Base-by-base conservation (phyloP, 2,888 invertebrate genomes). In the Blastobasis adustella region DNA sequence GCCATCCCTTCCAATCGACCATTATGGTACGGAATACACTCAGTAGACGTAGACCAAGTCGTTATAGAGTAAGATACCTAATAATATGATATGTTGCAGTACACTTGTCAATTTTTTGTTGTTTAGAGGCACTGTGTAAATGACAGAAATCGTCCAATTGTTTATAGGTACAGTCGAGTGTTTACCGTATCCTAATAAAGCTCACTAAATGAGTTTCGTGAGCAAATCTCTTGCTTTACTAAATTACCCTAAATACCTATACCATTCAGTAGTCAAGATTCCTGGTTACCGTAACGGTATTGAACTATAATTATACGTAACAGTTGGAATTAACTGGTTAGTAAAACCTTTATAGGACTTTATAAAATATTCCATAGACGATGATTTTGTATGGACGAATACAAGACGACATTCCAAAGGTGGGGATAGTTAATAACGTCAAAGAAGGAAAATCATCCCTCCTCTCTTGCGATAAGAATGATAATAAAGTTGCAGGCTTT, bases 1-100 rank as follows among this genome's bases (percentile, higher is more conserved):
- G 70, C 59, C 63, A 67, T 67, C 72, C 76, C 74, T 59, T 51
- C 55, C 56, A 50, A 52, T 60, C 64, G 54, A 62, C 67, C 71
- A 66, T 67, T 69, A 67, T 63, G 60, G 69, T 66, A 61, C 67
- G 66, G 67, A 69, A 73, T 70, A 70, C 70, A 65, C 68, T 72
- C 76, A 74, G 78, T 73, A 73, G 23, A 23, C 23, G 23, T 23
- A 23, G 72, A 68, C 71, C 73, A 67, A 69, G 69, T 69, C 67
- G 66, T 64, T 65, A 69, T 65, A 73, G 68, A 73, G 73, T 67
- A 65, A 62, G 55, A 68, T 65, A 63, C 68, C 65, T 64, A 68
- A 67, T 62, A 59, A 61, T 54, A 56, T 58, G 51, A 51, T 60
- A 53, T 62, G 58, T 55, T 59, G 58, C 55, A 53, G 56, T 56